phyloP scores from a whole-genome alignment of 2,888 invertebrate genomes.

The Girardia tigrina region DNA sequence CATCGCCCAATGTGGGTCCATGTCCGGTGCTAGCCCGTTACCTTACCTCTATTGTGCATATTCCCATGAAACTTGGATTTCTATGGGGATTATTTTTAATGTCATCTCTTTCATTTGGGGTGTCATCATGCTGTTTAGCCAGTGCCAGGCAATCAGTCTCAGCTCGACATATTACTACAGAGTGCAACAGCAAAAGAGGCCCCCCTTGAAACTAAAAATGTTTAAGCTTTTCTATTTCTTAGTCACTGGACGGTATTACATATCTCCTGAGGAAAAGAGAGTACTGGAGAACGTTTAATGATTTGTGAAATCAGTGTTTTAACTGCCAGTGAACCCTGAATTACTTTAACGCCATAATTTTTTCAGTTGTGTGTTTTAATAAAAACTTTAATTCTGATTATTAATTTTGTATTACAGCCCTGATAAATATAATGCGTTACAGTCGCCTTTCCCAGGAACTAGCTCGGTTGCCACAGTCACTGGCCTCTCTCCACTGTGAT shows the following conservation, averaged over 20 bases:
- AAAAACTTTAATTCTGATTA: too few species aligned
- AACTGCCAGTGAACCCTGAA: too few species aligned
- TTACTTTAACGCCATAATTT: too few species aligned
- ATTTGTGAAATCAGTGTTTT: too few species aligned
- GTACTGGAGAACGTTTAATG: background rate
- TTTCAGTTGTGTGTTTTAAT: too few species aligned
- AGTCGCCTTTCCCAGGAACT: too few species aligned
- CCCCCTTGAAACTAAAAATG: background rate
- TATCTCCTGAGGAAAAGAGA: background rate
- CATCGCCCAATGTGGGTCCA: slow-evolving; percentile 35
- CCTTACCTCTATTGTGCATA: slow-evolving; percentile 37
- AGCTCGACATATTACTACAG: slow-evolving; percentile 40
- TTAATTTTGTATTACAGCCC: too few species aligned
- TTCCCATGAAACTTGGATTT: slow-evolving; percentile 41
- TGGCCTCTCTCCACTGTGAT: too few species aligned
- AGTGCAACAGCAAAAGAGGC: background rate
- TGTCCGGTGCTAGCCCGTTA: slow-evolving; percentile 34
- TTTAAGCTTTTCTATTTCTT: slow-evolving; percentile 15
- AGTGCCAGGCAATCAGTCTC: slow-evolving; percentile 41
- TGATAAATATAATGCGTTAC: too few species aligned
- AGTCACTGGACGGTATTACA: background rate
- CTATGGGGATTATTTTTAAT: slow-evolving; percentile 42
- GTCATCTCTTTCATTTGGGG: slow-evolving; percentile 42
- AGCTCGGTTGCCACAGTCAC: too few species aligned
- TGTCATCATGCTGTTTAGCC: slow-evolving; percentile 40